Evolutionary conservation across 2,797 vertebrate species (phyloP).

Genomic region (Gymnoscopelus microlampas): DNA sequence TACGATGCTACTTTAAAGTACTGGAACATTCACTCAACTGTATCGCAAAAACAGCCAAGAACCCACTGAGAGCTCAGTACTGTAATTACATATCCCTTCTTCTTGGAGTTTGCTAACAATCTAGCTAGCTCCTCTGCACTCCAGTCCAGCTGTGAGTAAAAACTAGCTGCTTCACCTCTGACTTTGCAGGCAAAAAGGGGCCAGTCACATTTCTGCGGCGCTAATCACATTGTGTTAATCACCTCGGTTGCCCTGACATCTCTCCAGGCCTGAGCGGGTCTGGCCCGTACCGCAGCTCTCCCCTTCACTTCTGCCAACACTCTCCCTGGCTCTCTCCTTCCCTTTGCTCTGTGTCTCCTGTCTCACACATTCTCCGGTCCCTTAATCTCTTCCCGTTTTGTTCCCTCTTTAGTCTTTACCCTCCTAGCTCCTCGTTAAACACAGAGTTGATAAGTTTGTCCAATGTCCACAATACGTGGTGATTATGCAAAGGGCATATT

Average conservation of each 20-base stretch:
- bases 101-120: background rate
- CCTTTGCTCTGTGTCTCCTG: background rate
- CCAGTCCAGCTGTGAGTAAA: background rate
- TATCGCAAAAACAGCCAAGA: no score
- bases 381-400: background rate
- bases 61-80: no score
- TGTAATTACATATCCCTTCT: background rate
- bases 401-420: background rate
- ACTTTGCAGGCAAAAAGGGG: slow-evolving; percentile 13
- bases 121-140: background rate
- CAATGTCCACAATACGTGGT: slow-evolving; percentile 4
- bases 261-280: slow-evolving; percentile 17
- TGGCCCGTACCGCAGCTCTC: slow-evolving; percentile 35
- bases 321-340: background rate
- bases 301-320: slow-evolving; percentile 7
- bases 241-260: slow-evolving; percentile 42
- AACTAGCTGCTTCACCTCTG: background rate
- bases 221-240: slow-evolving; percentile 61
- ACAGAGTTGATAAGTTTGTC: slow-evolving; percentile 11
- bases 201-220: slow-evolving; percentile 47
- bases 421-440: slow-evolving; percentile 7
- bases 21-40: no score
- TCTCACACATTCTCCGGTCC: background rate
- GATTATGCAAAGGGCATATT: slow-evolving; percentile 34
- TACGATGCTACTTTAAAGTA: no score